Base-by-base conservation (phyloP, 2,888 invertebrate genomes). In the Coelopa pilipes region DNA sequence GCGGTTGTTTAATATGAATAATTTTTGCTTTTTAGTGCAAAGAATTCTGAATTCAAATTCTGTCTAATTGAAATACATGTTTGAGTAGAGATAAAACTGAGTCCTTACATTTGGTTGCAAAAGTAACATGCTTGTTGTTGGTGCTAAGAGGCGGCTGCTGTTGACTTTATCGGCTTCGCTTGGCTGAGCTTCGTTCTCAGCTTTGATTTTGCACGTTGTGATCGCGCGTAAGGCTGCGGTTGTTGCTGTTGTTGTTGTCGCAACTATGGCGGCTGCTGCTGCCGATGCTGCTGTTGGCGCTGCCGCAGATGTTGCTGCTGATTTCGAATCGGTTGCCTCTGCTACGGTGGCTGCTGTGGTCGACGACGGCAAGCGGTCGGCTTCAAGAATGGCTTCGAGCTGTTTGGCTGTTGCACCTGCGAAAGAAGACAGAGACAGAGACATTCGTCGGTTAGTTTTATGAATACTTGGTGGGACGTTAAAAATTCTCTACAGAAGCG, bases 41-140 rank as follows among this genome's bases (percentile, higher is more conserved):
- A 34, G 2, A 34, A 34, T 34, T 34, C 7, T 34, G n/a, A n/a
- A n/a, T n/a, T n/a, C n/a, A n/a, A n/a, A n/a, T n/a, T n/a, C n/a
- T n/a, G n/a, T n/a, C n/a, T 34, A 34, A 34, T 34, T 34, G 34
- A 7, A 34, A 34, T 34, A 34, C 2, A 34, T n/a, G 1, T 17
- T 55, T 1, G 19, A 21, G 24, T 17, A 9, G 19, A 45, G n/a
- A 65, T 13, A 17, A 34, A 66, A 66, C 49, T 13, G 10, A 45
- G 15, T 15, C 88, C 91, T 91, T 88, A 95, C 95, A 92, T 95
- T 95, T 89, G 95, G 94, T 90, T 95, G 95, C 91, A 96, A 92
- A 89, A 96, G 94, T 91, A 96, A 94, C 95, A 96, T 96, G 91
- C 95, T 95, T 93, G 95, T 95, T 93, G 95, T 81, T 81, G 85